Conservation (phyloP, 2,113 vertebrate genomes). For the Prietella phreatophila region DNA sequence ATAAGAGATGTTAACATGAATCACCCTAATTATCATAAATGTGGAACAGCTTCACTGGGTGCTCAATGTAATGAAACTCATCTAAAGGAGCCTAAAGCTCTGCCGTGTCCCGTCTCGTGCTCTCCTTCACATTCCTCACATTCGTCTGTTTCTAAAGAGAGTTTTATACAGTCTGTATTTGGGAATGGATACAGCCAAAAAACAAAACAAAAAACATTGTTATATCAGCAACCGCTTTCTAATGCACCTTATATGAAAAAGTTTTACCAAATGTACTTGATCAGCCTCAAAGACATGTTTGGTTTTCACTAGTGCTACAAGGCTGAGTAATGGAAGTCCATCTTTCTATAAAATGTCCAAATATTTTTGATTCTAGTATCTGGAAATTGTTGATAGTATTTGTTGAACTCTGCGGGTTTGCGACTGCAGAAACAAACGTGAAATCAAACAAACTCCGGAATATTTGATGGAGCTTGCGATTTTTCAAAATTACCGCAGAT, state of each 20-base stretch:
- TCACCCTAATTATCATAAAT: constrained; percentile 63
- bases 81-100: constrained; percentile 27
- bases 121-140: not conserved
- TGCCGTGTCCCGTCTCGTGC: not conserved
- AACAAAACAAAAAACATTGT: not conserved
- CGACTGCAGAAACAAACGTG: too few species aligned
- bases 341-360: not conserved
- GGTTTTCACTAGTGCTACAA: not conserved
- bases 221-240: not conserved
- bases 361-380: not conserved
- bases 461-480: too few species aligned
- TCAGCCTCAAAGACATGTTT: not conserved
- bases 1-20: constrained; percentile 52
- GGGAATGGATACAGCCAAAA: not conserved
- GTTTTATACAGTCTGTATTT: not conserved
- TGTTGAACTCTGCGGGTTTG: too few species aligned
- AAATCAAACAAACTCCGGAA: too few species aligned
- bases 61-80: constrained; percentile 42
- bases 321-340: not conserved
- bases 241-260: not conserved
- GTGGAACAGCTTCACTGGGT: constrained; percentile 49
- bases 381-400: not conserved
- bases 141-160: not conserved
- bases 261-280: not conserved
- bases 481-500: too few species aligned